Evolutionary conservation across 2,113 vertebrate genomes (phyloP).

Genomic region (Pteruthius melanotis): DNA sequence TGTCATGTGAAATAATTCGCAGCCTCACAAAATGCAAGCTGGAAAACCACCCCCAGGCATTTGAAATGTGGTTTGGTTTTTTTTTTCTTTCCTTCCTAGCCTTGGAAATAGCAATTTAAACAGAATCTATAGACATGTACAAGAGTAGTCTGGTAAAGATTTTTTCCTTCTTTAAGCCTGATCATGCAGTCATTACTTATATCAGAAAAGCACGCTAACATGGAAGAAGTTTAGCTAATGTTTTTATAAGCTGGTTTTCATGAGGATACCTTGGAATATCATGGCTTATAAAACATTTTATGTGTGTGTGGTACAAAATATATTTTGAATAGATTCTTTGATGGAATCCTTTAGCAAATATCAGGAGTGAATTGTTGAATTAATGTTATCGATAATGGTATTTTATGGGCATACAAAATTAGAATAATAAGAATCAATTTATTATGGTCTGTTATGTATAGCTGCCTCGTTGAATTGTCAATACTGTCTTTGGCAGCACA

Average conservation of each 20-base stretch:
- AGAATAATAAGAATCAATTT: background rate
- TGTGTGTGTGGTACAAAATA: background rate
- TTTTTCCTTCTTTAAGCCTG: background rate
- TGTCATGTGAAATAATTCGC: constrained; percentile 19
- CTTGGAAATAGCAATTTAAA: constrained; percentile 14
- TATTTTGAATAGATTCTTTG: background rate
- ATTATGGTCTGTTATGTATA: background rate
- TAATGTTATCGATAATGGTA: background rate
- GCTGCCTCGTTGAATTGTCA: background rate
- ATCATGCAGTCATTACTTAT: background rate
- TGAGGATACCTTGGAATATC: background rate
- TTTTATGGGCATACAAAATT: background rate
- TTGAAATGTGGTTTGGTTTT: too few relatives aligned
- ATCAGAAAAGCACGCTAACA: background rate
- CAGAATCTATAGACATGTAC: background rate
- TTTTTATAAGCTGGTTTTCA: background rate
- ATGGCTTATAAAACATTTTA: background rate
- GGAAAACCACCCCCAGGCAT: background rate
- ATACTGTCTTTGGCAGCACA: background rate
- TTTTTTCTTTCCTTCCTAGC: background rate
- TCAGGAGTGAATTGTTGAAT: background rate
- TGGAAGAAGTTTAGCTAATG: background rate
- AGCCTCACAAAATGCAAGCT: constrained; percentile 29
- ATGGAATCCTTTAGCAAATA: background rate
- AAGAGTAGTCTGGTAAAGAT: background rate